Percentiles rank a stretch among this genome's conserved stretches.
Evolutionary conservation across 2,797 vertebrate genomes (phyloP).

Genomic region (Lates japonicus): DNA sequence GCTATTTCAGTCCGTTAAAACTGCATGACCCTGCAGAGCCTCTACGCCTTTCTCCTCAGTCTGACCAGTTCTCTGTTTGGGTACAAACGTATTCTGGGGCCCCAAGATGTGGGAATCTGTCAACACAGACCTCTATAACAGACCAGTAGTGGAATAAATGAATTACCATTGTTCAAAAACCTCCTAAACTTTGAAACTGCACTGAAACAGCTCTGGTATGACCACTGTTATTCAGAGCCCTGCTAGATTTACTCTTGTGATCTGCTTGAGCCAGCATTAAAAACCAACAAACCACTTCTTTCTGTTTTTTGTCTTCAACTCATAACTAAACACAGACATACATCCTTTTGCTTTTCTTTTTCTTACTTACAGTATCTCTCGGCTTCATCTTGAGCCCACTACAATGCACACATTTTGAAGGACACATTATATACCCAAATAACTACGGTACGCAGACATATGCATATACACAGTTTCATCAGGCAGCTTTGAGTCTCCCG

Average conservation of each 20-base stretch:
- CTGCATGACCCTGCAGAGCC: conserved; percentile 18
- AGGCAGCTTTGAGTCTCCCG: conserved; percentile 23
- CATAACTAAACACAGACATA: too few species aligned
- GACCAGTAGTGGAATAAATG: conserved; percentile 31
- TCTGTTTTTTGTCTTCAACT: too few species aligned
- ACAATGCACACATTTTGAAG: not conserved
- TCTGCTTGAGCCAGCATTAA: not conserved
- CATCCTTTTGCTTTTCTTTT: too few species aligned
- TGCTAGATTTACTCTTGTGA: conserved; percentile 26
- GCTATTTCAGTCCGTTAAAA: conserved; percentile 17
- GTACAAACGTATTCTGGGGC: conserved; percentile 17
- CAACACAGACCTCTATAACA: conserved; percentile 31
- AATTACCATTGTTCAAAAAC: conserved; percentile 35
- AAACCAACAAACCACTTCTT: not conserved
- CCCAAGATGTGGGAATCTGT: conserved; percentile 17
- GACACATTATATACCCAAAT: conserved; percentile 11
- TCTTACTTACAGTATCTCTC: not conserved
- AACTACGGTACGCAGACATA: conserved; percentile 15
- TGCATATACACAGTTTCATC: conserved; percentile 19
- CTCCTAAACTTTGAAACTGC: conserved; percentile 9
- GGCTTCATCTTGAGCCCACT: not conserved
- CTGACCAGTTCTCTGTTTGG: conserved; percentile 16
- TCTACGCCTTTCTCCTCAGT: conserved; percentile 13
- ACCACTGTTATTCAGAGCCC: conserved; percentile 12
- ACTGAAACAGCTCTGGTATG: conserved; percentile 33